A percentile compares a stretch with the other conserved stretches of the same genome.
Conservation (phyloP, 2,113 vertebrate species). For the Bambusicola thoracicus region DNA sequence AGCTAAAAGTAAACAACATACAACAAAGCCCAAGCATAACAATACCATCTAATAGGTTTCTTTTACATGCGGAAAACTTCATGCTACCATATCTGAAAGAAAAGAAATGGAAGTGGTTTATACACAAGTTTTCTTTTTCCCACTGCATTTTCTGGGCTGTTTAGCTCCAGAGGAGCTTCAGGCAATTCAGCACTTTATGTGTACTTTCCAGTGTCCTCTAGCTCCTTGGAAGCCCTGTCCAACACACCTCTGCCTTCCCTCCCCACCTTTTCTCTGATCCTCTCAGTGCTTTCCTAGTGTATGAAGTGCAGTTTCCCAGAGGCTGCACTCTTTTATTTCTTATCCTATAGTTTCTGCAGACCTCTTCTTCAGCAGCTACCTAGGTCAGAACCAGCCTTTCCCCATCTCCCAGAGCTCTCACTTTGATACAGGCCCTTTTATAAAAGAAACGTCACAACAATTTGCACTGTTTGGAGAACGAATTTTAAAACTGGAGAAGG, state of each 20-base stretch:
- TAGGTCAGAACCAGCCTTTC: neutral
- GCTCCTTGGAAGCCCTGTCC: neutral
- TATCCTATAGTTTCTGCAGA: neutral
- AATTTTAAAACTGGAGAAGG: neutral
- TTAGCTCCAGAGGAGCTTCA: neutral
- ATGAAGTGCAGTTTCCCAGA: neutral
- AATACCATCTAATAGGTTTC: neutral
- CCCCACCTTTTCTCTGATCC: neutral
- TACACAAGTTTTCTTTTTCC: neutral
- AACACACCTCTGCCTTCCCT: neutral
- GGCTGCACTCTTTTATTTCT: neutral
- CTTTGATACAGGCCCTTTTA: neutral
- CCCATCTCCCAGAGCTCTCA: neutral
- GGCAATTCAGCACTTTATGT: neutral
- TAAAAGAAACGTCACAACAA: fast-evolving
- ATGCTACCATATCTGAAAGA: neutral
- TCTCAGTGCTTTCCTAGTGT: neutral
- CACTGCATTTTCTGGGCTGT: neutral
- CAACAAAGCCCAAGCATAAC: neutral
- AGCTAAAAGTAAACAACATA: neutral
- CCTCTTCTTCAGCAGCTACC: neutral
- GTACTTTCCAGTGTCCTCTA: neutral
- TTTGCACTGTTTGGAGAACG: neutral
- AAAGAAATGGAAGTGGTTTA: neutral
- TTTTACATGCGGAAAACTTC: neutral